phyloP scores from a whole-genome alignment of 1,140 invertebrate species.

The Adoxophyes honmai region DNA sequence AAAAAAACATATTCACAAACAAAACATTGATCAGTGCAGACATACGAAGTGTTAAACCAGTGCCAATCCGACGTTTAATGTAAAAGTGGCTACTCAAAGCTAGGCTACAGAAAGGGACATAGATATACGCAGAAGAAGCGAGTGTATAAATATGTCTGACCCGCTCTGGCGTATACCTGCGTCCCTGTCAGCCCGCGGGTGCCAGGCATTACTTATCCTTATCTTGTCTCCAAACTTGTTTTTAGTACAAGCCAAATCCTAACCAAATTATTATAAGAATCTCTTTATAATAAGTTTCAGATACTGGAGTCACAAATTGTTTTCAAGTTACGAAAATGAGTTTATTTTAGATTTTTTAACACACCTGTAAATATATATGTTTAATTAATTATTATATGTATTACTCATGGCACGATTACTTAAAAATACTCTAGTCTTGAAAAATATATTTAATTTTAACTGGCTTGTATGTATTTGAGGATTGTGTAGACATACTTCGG shows the following conservation, averaged over 20 bases:
- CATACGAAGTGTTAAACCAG: no score
- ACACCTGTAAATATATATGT: conserved; percentile 31
- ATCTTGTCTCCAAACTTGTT: conserved; percentile 26
- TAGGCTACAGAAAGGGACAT: no score
- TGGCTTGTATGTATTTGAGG: conserved; percentile 36
- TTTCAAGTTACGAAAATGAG: conserved; percentile 26
- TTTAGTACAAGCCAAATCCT: conserved; percentile 50
- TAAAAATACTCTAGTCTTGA: conserved; percentile 72
- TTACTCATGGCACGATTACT: conserved; percentile 65
- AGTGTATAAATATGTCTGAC: no score
- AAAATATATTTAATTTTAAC: conserved; percentile 60
- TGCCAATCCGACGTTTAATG: conserved; percentile 49
- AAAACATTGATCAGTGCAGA: no score
- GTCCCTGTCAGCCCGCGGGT: no score
- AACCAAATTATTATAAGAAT: conserved; percentile 57
- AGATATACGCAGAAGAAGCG: no score
- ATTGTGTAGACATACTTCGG: conserved; percentile 34
- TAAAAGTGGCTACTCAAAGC: neutral
- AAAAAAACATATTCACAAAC: no score
- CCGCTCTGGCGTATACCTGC: no score
- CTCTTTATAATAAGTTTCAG: conserved; percentile 36
- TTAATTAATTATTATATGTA: conserved; percentile 18
- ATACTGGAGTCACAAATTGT: conserved; percentile 50
- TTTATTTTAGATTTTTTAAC: conserved; percentile 7
- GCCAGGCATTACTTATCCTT: neutral